Evolutionary conservation across 2,113 vertebrate species (phyloP).

Genomic region (Coptodon bakossiorum): DNA sequence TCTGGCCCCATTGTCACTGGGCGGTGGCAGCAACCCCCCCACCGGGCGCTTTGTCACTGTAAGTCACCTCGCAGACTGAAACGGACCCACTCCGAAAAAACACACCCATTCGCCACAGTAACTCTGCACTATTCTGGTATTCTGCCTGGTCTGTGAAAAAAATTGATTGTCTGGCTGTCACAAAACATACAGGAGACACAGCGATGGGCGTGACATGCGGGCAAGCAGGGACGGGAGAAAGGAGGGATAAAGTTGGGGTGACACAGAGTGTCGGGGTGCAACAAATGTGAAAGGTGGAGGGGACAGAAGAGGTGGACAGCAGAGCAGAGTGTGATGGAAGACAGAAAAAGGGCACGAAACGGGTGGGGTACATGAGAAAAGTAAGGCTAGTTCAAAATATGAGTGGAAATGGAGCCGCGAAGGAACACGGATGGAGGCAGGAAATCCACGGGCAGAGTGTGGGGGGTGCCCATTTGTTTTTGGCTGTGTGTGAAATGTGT

Average conservation of each 20-base stretch:
- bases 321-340: background rate
- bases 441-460: background rate
- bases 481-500: constrained; percentile 58
- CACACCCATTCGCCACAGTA: constrained; percentile 60
- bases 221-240: constrained; percentile 48
- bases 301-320: background rate
- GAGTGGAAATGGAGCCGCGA: background rate
- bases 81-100: constrained; percentile 43
- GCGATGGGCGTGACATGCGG: constrained; percentile 39
- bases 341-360: background rate
- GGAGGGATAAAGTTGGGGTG: constrained; percentile 48
- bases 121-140: constrained; percentile 29
- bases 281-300: constrained; percentile 20
- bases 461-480: constrained; percentile 29
- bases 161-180: constrained; percentile 65
- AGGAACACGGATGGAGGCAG: background rate
- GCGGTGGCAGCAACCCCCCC: constrained; percentile 47
- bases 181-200: constrained; percentile 55
- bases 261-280: background rate
- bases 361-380: background rate
- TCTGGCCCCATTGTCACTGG: constrained; percentile 75
- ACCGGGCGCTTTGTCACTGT: constrained; percentile 72
- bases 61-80: constrained; percentile 70
- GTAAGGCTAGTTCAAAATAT: background rate
- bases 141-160: constrained; percentile 22